A percentile compares a stretch with the other conserved stretches of the same genome.
phyloP scores from a whole-genome alignment of 2,888 invertebrate genomes.

The Eupithecia pulchellata region DNA sequence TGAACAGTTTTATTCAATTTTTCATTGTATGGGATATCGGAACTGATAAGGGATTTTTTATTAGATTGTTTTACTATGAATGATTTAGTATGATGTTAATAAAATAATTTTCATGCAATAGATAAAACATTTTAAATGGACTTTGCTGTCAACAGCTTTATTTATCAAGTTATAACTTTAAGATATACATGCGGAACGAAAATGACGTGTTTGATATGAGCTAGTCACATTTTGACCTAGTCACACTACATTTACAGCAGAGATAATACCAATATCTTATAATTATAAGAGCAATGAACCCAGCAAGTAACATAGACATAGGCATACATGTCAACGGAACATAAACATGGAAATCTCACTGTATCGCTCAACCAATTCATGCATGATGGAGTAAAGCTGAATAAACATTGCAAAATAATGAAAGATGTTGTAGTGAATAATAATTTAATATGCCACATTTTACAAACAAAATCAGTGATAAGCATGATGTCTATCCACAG shows the following conservation, averaged over 20 bases:
- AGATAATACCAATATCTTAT: constrained; percentile 32
- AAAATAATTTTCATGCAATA: neutral
- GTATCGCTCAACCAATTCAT: constrained; percentile 25
- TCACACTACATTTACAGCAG: constrained; percentile 55
- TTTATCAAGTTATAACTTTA: neutral
- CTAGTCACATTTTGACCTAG: constrained; percentile 63
- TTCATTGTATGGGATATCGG: neutral
- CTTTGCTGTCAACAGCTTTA: constrained; percentile 3
- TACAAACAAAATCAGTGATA: constrained; percentile 56
- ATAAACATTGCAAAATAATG: constrained; percentile 48
- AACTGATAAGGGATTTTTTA: neutral
- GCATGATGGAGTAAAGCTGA: constrained; percentile 33
- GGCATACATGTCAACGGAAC: constrained; percentile 13
- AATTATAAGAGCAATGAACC: constrained; percentile 58
- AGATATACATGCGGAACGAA: constrained; percentile 51
- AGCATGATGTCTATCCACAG: constrained; percentile 62
- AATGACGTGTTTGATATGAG: constrained; percentile 63
- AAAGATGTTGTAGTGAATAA: constrained; percentile 46
- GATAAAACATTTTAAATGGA: neutral
- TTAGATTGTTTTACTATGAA: neutral
- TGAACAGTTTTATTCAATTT: neutral
- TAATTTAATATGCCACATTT: constrained; percentile 48
- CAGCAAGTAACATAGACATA: constrained; percentile 36
- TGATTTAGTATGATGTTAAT: neutral
- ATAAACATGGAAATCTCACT: constrained; percentile 9